Evolutionary conservation across 2,113 vertebrate species (phyloP).

Genomic region (Phoenicopterus ruber): DNA sequence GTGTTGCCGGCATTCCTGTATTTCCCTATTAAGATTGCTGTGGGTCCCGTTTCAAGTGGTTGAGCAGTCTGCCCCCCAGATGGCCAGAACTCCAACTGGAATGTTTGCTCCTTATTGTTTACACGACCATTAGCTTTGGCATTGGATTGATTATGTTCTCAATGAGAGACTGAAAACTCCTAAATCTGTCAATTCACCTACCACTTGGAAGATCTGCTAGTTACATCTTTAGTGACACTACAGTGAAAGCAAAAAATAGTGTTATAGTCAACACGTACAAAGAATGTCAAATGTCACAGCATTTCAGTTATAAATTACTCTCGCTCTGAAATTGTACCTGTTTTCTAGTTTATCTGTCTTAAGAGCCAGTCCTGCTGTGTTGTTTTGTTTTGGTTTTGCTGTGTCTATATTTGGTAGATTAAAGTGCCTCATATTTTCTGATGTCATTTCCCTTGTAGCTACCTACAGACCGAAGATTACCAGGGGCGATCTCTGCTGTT

Average conservation of each 20-base stretch:
- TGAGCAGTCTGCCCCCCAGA: constrained; percentile 56
- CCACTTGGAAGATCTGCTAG: neutral
- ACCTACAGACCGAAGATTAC: neutral
- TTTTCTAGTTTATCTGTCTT: neutral
- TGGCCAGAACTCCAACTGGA: constrained; percentile 37
- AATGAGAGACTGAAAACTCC: neutral
- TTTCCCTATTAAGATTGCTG: constrained; percentile 7
- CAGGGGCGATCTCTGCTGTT: neutral
- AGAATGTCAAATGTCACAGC: neutral
- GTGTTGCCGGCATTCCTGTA: neutral
- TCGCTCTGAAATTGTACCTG: neutral
- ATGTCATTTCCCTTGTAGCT: neutral
- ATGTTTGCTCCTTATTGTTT: constrained; percentile 43
- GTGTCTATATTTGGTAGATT: neutral
- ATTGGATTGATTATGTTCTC: constrained; percentile 12
- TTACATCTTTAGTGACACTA: neutral
- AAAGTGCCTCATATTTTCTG: neutral
- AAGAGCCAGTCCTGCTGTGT: neutral
- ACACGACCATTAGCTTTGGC: constrained; percentile 27
- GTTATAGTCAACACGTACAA: neutral
- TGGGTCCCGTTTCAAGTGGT: constrained; percentile 51
- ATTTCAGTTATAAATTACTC: neutral
- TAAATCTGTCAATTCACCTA: neutral
- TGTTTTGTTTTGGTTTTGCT: neutral
- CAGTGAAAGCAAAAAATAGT: neutral